Evolutionary conservation across 23 tunicate species (phyloP).

Genomic region (Styela plicata): DNA sequence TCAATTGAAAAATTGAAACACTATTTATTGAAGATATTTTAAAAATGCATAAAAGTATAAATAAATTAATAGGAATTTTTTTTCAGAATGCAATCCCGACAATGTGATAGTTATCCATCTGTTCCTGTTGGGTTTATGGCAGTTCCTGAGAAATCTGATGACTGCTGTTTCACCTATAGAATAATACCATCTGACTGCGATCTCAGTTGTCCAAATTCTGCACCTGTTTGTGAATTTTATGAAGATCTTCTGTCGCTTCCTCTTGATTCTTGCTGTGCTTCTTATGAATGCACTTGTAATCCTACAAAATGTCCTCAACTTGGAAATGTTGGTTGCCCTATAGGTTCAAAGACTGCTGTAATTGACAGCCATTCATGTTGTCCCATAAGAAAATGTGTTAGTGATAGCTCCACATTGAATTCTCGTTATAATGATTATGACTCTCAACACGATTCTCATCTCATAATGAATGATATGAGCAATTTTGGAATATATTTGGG

Average conservation of each 20-base stretch:
- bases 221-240: conserved; percentile 71
- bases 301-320: conserved; percentile 55
- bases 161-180: conserved; percentile 71
- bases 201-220: conserved; percentile 29
- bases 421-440: no score
- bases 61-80: no score
- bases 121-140: conserved; percentile 60
- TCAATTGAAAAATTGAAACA: no score
- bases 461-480: no score
- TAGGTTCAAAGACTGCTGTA: conserved; percentile 17
- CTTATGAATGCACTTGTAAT: conserved; percentile 91
- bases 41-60: no score
- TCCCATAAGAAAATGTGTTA: conserved; percentile 59
- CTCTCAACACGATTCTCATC: conserved; percentile 6
- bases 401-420: not conserved
- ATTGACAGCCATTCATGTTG: conserved; percentile 59
- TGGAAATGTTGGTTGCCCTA: conserved; percentile 44
- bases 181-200: conserved; percentile 59
- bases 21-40: no score
- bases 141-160: conserved; percentile 70
- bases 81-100: conserved; percentile 31
- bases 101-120: conserved; percentile 62
- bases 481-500: conserved; percentile 18
- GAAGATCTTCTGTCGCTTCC: conserved; percentile 69
- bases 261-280: conserved; percentile 64